These are phyloP conservation scores for Synodontis membranacea DNA, from an alignment of 2,113 vertebrate genomes.

Conservation along the genomic window DNA sequence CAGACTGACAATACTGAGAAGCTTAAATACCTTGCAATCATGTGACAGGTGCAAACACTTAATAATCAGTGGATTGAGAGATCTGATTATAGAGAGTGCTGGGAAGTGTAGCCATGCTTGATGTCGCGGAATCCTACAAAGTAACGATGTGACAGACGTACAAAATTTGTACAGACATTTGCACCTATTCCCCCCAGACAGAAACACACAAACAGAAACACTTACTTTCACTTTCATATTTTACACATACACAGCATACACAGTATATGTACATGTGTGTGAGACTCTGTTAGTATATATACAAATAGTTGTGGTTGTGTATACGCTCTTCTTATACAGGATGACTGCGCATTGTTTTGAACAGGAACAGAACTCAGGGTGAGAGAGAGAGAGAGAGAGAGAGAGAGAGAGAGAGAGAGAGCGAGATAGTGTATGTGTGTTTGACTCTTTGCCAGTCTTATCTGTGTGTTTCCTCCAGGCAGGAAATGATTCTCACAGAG, in stretches of 20 bases:
- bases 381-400: conserved; percentile 6
- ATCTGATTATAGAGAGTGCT: no score
- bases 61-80: no score
- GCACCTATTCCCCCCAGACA: not conserved
- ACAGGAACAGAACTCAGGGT: not conserved
- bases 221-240: not conserved
- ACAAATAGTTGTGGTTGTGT: not conserved
- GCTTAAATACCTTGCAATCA: no score
- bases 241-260: not conserved
- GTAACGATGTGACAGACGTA: no score
- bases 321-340: not conserved
- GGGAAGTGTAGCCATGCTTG: no score
- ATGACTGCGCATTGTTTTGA: conserved; percentile 27
- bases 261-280: not conserved
- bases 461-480: conserved; percentile 61
- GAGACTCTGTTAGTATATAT: not conserved
- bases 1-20: no score
- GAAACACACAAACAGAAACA: not conserved
- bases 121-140: no score
- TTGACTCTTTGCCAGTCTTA: conserved; percentile 59
- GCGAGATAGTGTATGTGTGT: conserved; percentile 45
- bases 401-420: not conserved
- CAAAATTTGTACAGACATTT: not conserved
- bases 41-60: no score
- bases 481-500: conserved; percentile 62